Conservation (phyloP, 1,140 invertebrate genomes). For the Cataglyphis hispanica region DNA sequence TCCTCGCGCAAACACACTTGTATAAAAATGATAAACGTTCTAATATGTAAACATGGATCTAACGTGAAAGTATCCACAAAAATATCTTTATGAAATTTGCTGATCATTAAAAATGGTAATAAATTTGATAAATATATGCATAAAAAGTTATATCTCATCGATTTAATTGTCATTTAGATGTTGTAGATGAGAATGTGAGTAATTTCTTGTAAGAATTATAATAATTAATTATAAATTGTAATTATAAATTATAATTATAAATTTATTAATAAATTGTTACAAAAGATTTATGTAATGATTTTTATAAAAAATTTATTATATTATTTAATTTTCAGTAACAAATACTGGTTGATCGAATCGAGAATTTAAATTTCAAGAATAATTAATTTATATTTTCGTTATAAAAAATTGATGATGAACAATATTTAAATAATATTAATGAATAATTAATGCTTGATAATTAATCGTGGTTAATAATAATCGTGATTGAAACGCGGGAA, state of each 20-base stretch:
- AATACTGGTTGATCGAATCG: not conserved
- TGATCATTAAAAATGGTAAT: not conserved
- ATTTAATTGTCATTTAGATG: too few relatives aligned
- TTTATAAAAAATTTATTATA: not conserved
- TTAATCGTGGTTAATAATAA: not conserved
- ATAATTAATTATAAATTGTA: too few relatives aligned
- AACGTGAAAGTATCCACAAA: not conserved
- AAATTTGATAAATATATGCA: too few relatives aligned
- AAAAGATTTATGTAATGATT: too few relatives aligned
- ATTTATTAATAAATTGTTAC: not conserved
- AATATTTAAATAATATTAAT: not conserved
- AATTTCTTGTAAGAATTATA: too few relatives aligned
- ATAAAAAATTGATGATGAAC: not conserved
- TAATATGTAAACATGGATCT: not conserved
- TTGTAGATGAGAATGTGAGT: too few relatives aligned
- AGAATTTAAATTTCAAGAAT: not conserved
- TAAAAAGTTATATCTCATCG: too few relatives aligned
- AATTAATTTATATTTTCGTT: not conserved
- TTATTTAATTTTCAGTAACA: not conserved
- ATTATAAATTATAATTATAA: too few relatives aligned
- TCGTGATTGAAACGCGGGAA: not conserved
- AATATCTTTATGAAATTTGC: not conserved
- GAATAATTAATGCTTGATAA: not conserved
- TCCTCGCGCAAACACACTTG: not conserved
- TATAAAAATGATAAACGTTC: not conserved